phyloP scores from a whole-genome alignment of 2,797 vertebrate species.

The Triplophysa yarkandensis region DNA sequence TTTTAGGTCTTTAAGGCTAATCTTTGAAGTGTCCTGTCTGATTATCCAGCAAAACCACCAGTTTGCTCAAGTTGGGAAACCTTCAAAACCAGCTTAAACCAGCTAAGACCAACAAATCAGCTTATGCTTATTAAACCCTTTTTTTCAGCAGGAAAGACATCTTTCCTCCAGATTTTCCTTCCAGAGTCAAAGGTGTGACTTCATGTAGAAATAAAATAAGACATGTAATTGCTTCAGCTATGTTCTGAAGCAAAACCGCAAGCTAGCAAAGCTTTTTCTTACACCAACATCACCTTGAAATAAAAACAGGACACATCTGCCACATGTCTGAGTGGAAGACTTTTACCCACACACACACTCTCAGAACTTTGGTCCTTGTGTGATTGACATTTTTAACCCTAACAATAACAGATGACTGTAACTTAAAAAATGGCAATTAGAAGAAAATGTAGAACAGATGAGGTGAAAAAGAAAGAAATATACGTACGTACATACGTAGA shows the following conservation, averaged over 20 bases:
- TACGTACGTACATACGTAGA: constrained; percentile 21
- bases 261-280: constrained; percentile 30
- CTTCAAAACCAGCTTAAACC: not conserved
- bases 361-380: constrained; percentile 75
- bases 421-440: constrained; percentile 88
- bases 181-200: constrained; percentile 26
- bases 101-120: not conserved
- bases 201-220: constrained; percentile 29
- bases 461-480: constrained; percentile 56
- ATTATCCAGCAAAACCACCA: not conserved
- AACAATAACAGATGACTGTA: constrained; percentile 92
- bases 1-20: too few relatives aligned
- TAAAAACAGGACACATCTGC: constrained; percentile 51
- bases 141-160: constrained; percentile 10
- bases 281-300: constrained; percentile 50
- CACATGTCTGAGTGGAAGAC: constrained; percentile 43
- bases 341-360: constrained; percentile 34
- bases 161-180: constrained; percentile 10
- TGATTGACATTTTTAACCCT: constrained; percentile 88
- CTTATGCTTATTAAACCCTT: not conserved
- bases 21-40: too few relatives aligned
- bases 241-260: constrained; percentile 37
- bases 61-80: not conserved
- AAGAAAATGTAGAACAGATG: constrained; percentile 89
- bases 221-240: constrained; percentile 28